phyloP scores from a whole-genome alignment of 2,888 invertebrate genomes.

The Apoderus coryli region DNA sequence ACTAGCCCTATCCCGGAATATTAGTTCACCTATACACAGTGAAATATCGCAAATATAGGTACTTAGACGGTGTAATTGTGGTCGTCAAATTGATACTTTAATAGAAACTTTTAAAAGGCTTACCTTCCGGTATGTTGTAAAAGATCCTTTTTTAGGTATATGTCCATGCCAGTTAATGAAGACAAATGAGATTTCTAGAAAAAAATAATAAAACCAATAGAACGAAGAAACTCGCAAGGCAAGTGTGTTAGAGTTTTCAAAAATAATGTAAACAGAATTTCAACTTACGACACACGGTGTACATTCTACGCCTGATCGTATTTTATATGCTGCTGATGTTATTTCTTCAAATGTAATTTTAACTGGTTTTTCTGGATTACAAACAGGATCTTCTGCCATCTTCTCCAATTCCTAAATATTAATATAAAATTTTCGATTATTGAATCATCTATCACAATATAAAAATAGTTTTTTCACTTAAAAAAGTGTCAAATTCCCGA shows the following conservation, averaged over 20 bases:
- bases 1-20: too few species aligned
- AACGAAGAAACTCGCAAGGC: constrained; percentile 2
- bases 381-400: constrained; percentile 31
- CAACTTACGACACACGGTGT: constrained; percentile 71
- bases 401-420: constrained; percentile 17
- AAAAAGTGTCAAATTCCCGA: too few species aligned
- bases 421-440: constrained; percentile 3
- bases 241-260: not conserved
- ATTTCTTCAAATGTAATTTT: constrained; percentile 71
- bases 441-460: too few species aligned
- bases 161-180: constrained; percentile 61
- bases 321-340: constrained; percentile 77
- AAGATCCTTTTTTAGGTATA: constrained; percentile 89
- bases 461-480: not conserved
- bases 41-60: not conserved
- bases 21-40: not conserved
- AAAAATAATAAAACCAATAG: constrained; percentile 4
- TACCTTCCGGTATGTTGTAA: constrained; percentile 89
- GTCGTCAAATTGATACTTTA: not conserved
- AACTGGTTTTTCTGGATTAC: constrained; percentile 54
- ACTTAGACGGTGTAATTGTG: not conserved
- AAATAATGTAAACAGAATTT: too few species aligned
- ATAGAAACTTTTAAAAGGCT: not conserved
- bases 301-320: constrained; percentile 65
- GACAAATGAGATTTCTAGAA: constrained; percentile 73